These are phyloP conservation scores for Gymnoscelis rufifasciata DNA, from an alignment of 2,888 invertebrate genomes.

Conservation along the genomic window DNA sequence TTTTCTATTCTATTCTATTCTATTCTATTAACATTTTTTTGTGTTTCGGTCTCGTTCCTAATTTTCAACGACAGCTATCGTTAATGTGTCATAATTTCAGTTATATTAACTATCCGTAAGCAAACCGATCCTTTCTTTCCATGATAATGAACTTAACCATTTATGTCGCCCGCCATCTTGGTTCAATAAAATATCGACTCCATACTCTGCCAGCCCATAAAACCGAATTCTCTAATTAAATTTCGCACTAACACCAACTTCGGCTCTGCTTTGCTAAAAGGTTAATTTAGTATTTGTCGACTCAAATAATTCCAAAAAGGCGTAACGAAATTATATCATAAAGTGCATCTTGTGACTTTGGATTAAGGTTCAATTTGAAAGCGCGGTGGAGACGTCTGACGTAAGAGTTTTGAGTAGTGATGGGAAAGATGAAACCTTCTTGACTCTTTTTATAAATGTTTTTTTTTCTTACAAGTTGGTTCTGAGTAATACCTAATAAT, in stretches of 20 bases:
- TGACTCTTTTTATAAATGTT: too few relatives aligned
- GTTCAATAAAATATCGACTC: conserved; percentile 18
- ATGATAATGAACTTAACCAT: too few relatives aligned
- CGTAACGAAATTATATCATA: conserved; percentile 26
- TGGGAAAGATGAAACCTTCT: too few relatives aligned
- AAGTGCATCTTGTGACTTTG: conserved; percentile 14
- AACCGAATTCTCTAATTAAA: conserved; percentile 48
- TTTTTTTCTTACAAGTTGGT: too few relatives aligned
- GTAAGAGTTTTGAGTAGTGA: conserved; percentile 5
- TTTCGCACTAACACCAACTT: conserved; percentile 44
- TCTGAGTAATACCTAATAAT: too few relatives aligned
- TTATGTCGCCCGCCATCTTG: not conserved
- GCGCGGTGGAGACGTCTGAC: not conserved
- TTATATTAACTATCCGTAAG: too few relatives aligned
- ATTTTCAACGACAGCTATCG: too few relatives aligned
- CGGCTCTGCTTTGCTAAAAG: conserved; percentile 45
- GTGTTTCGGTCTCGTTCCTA: too few relatives aligned
- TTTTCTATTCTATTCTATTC: too few relatives aligned
- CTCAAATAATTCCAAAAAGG: conserved; percentile 29
- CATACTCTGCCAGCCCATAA: conserved; percentile 16
- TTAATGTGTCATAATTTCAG: too few relatives aligned
- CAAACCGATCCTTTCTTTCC: too few relatives aligned
- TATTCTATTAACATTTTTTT: too few relatives aligned
- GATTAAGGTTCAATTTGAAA: conserved; percentile 7
- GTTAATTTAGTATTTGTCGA: conserved; percentile 56